phyloP scores from a whole-genome alignment of 2,113 vertebrate genomes.

The Zosterops lateralis region DNA sequence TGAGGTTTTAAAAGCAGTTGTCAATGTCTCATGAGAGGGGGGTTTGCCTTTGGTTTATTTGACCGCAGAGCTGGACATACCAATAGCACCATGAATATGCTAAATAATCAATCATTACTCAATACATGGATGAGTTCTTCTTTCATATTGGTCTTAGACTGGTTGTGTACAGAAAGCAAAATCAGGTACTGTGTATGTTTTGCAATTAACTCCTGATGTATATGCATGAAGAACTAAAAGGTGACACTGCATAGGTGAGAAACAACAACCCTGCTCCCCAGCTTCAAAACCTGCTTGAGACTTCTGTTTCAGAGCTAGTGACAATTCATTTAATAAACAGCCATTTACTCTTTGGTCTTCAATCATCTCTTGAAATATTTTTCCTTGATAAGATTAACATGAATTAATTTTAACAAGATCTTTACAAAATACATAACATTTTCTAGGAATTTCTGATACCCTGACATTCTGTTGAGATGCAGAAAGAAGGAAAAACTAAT shows the following conservation, averaged over 20 bases:
- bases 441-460: not conserved
- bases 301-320: not conserved
- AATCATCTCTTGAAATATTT: not conserved
- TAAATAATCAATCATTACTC: not conserved
- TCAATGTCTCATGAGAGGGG: not conserved
- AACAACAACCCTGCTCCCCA: not conserved
- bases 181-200: not conserved
- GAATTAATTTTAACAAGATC: not conserved
- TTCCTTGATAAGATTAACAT: not conserved
- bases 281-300: not conserved
- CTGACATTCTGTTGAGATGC: not conserved
- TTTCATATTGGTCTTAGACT: not conserved
- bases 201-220: not conserved
- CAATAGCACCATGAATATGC: not conserved
- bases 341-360: not conserved
- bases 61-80: not conserved
- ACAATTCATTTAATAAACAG: not conserved
- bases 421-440: not conserved
- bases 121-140: not conserved
- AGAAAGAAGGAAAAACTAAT: not conserved
- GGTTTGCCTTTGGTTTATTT: not conserved
- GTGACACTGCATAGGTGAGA: not conserved
- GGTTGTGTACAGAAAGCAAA: not conserved
- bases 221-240: not conserved
- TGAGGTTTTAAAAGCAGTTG: not conserved